Evolutionary conservation across 23 tunicate genomes (phyloP), one percentile per base, ranked within the genome.

Genomic region (Ciona savignyi): DNA sequence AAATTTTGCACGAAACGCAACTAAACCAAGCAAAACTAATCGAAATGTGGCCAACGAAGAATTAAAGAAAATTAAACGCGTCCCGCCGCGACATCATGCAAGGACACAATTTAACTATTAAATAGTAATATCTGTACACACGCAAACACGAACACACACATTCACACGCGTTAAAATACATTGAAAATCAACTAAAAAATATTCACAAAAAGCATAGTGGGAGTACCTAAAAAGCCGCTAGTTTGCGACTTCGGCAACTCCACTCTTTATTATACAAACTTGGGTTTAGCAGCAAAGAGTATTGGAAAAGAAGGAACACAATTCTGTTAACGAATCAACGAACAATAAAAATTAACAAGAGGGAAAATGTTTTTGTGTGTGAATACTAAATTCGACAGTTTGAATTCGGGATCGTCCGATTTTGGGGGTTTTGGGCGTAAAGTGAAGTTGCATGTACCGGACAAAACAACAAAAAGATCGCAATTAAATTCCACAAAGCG

Each of bases 281-380:
- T 42, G 9, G 70, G 23, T 69, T 30, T 69, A 69, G 73, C 73
- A 69, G 73, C 73, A 69, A 51, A 23, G 9, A 69, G 73, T 69
- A 69, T 69, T 69, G 73, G 73, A 69, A 42, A 42, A 6, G 15
- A n/a, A n/a, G n/a, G n/a, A n/a, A n/a, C n/a, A n/a, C n/a, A n/a
- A n/a, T n/a, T n/a, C n/a, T n/a, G n/a, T n/a, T n/a, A n/a, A n/a
- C n/a, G n/a, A n/a, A n/a, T n/a, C n/a, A n/a, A n/a, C n/a, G n/a
- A n/a, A n/a, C n/a, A n/a, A n/a, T n/a, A n/a, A n/a, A n/a, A n/a
- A n/a, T n/a, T n/a, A n/a, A n/a, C n/a, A n/a, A n/a, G n/a, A n/a
- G n/a, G n/a, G n/a, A n/a, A n/a, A n/a, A n/a, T n/a, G n/a, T n/a
- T n/a, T n/a, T n/a, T n/a, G n/a, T n/a, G n/a, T n/a, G n/a, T n/a